phyloP scores from a whole-genome alignment of 2,888 invertebrate genomes.

The Glyphotaelius pellucidus region DNA sequence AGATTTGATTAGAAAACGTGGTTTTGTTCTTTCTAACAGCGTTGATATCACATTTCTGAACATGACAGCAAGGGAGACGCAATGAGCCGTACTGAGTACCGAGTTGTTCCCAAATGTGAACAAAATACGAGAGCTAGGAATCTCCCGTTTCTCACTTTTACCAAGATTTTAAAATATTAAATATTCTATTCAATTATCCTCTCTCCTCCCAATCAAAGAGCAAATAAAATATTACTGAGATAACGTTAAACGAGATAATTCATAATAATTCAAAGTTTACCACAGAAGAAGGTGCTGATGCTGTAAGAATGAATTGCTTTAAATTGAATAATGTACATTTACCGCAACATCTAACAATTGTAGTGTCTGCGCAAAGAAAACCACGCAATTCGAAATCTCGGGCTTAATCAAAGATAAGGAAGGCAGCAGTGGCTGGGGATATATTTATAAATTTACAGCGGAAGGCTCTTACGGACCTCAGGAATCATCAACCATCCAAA shows the following conservation, averaged over 20 bases:
- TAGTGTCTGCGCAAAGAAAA: not conserved
- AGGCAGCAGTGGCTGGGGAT: conserved; percentile 14
- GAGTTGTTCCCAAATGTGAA: too few relatives aligned
- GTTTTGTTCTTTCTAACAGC: too few relatives aligned
- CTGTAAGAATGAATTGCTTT: not conserved
- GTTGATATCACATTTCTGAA: too few relatives aligned
- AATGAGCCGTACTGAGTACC: too few relatives aligned
- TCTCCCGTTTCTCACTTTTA: too few relatives aligned
- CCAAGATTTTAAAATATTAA: not conserved
- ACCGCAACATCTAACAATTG: not conserved
- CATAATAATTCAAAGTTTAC: not conserved
- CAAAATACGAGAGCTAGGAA: too few relatives aligned
- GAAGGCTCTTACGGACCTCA: not conserved
- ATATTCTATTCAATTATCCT: not conserved
- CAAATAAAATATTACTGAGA: not conserved
- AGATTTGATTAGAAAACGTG: too few relatives aligned
- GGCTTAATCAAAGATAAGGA: conserved; percentile 3
- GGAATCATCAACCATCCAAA: not conserved
- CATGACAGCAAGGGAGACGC: too few relatives aligned
- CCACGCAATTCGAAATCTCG: conserved; percentile 9
- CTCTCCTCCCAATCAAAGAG: not conserved
- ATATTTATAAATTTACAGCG: conserved; percentile 16
- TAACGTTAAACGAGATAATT: not conserved
- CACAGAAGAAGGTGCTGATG: not conserved
- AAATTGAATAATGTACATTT: not conserved